Evolutionary conservation across 2,888 invertebrate genomes (phyloP).

Genomic region (Drosophila hamatofila): DNA sequence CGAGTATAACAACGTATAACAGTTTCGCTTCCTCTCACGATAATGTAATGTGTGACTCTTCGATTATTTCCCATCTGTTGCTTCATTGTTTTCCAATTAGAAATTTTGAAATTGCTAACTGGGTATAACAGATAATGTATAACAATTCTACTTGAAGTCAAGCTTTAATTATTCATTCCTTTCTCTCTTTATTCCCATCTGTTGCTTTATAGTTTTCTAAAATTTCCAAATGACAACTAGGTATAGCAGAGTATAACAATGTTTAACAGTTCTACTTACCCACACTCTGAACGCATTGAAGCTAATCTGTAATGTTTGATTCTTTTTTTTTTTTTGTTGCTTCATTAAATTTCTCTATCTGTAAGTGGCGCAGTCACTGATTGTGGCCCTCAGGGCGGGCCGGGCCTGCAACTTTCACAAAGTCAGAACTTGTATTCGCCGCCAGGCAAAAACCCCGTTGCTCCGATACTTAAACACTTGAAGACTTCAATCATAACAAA

Average conservation of each 20-base stretch:
- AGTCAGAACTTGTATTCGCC: conserved; percentile 51
- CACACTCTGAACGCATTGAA: neutral
- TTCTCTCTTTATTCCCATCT: too few relatives aligned
- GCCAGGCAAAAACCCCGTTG: conserved; percentile 53
- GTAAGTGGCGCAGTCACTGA: conserved; percentile 27
- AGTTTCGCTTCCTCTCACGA: too few relatives aligned
- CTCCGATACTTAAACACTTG: conserved; percentile 35
- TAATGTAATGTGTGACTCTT: too few relatives aligned
- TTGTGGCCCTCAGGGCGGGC: conserved; percentile 37
- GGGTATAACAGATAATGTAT: neutral
- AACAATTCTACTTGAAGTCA: neutral
- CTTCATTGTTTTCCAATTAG: too few relatives aligned
- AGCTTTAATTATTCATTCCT: neutral
- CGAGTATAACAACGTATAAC: too few relatives aligned
- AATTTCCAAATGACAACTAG: neutral
- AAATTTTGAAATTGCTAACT: neutral
- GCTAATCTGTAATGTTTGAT: conserved; percentile 4
- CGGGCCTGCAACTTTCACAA: conserved; percentile 67
- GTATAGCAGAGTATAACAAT: neutral
- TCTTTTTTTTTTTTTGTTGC: conserved; percentile 13
- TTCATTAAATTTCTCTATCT: conserved; percentile 36
- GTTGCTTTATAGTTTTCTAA: neutral
- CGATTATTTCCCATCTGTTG: too few relatives aligned
- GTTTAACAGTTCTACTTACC: conserved; percentile 2
- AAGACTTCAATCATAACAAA: conserved; percentile 27